These are phyloP conservation scores for Poecilia picta DNA, from an alignment of 2,797 vertebrate genomes.

Conservation along the genomic window DNA sequence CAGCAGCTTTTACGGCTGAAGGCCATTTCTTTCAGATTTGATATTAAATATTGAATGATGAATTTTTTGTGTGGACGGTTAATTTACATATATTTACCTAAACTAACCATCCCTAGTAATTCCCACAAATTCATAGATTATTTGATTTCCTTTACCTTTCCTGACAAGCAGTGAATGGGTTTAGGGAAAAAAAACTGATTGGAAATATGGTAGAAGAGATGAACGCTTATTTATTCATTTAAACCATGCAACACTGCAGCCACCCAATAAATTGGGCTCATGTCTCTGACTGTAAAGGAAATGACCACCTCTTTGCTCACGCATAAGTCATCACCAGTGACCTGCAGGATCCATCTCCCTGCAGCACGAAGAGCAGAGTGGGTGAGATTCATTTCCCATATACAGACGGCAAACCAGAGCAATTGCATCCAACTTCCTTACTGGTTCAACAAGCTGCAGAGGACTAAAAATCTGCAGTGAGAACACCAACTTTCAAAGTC, in stretches of 20 bases:
- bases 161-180: not conserved
- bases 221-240: not conserved
- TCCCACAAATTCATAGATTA: not conserved
- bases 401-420: not conserved
- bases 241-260: not conserved
- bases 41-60: not conserved
- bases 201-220: not conserved
- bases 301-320: not conserved
- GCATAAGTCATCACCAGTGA: not conserved
- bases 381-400: not conserved
- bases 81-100: not conserved
- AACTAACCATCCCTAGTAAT: not conserved
- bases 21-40: not conserved
- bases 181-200: not conserved
- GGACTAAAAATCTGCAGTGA: not conserved
- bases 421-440: not conserved
- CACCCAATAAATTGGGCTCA: not conserved
- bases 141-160: not conserved
- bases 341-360: not conserved
- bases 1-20: not conserved
- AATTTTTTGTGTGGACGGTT: not conserved
- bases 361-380: not conserved
- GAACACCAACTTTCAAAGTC: slow-evolving; percentile 3
- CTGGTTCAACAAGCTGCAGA: slow-evolving; percentile 6
- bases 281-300: slow-evolving; percentile 4